Base-by-base conservation (phyloP, 2,113 vertebrate genomes). In the Morone chrysops region DNA sequence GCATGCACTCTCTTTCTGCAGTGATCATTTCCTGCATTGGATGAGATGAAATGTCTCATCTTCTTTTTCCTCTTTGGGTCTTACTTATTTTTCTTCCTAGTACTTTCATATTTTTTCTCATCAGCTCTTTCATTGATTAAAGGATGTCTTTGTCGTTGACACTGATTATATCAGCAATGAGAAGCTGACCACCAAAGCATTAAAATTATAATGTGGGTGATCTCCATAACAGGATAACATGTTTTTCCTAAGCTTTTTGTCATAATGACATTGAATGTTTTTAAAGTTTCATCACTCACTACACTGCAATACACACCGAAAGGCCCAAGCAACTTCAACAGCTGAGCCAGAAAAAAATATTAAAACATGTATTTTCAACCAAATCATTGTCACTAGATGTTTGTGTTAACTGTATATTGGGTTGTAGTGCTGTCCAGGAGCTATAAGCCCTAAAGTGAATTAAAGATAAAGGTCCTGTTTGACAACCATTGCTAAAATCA, bases 91-190 rank as follows among this genome's bases (percentile, higher is more conserved):
- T n/a, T 45, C 11, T 40, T 69, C 17, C 8, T 43, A 5, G 0
- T 56, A 14, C 20, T 63, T 9, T 38, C 16, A 17, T 45, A 11
- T 57, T 57, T 69, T 69, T 18, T 50, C 20, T 69, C 74, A 51
- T 48, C 20, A n/a, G 91, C 91, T 90, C 93, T 94, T 86, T 94
- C 94, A 86, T 84, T 88, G 91, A 83, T 62, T 78, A 20, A 77
- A 85, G 63, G 25, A 20, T n/a, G 14, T 70, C 6, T 78, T 60
- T 76, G 18, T 68, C 59, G 6, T 54, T 65, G n/a, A 68, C 36
- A 41, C 14, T 81, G 60, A 81, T 78, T 22, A 36, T 17, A 56
- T 80, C 54, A 62, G 47, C 47, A 17, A 72, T n/a, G 11, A 67
- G 48, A 59, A 56, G 56, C 61, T 65, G 63, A 77, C 47, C 50